phyloP scores from a whole-genome alignment of 2,113 vertebrate genomes.

The Antechinus flavipes region DNA sequence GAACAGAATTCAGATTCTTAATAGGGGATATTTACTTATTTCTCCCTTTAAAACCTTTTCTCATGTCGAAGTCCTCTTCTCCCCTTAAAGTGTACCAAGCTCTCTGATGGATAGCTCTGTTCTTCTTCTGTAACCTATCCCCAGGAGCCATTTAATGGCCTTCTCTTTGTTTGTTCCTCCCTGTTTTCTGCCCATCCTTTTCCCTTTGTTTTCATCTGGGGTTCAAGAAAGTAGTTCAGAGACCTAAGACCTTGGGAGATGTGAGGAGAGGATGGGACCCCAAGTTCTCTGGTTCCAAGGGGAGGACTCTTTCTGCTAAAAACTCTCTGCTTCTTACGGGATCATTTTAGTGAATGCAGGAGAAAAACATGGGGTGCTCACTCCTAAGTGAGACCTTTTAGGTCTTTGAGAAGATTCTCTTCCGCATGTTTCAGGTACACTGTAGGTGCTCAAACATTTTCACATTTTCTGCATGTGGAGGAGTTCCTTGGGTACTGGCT shows the following conservation, averaged over 20 bases:
- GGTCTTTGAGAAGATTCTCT: constrained; percentile 49
- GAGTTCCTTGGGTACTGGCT: not conserved
- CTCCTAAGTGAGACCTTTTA: constrained; percentile 40
- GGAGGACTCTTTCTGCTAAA: constrained; percentile 13
- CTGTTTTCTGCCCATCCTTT: not conserved
- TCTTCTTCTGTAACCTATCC: not conserved
- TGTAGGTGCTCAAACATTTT: constrained; percentile 56
- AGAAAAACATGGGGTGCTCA: not conserved
- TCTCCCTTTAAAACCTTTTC: constrained; percentile 26
- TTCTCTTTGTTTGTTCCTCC: constrained; percentile 5
- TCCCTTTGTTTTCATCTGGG: not conserved
- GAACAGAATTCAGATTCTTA: constrained; percentile 13
- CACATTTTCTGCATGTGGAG: not conserved
- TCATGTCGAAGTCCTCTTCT: not conserved
- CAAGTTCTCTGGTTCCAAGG: not conserved
- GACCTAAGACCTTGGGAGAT: not conserved
- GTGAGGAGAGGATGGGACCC: not conserved
- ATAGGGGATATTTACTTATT: not conserved
- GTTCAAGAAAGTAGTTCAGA: not conserved
- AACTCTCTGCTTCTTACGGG: not conserved
- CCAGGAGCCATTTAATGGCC: constrained; percentile 32
- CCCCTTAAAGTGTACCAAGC: not conserved
- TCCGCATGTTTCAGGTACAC: constrained; percentile 53
- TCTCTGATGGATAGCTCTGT: constrained; percentile 43
- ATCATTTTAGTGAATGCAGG: not conserved